These are phyloP conservation scores for Uromys caudimaculatus DNA, from an alignment of 2,797 vertebrate genomes.

Conservation along the genomic window DNA sequence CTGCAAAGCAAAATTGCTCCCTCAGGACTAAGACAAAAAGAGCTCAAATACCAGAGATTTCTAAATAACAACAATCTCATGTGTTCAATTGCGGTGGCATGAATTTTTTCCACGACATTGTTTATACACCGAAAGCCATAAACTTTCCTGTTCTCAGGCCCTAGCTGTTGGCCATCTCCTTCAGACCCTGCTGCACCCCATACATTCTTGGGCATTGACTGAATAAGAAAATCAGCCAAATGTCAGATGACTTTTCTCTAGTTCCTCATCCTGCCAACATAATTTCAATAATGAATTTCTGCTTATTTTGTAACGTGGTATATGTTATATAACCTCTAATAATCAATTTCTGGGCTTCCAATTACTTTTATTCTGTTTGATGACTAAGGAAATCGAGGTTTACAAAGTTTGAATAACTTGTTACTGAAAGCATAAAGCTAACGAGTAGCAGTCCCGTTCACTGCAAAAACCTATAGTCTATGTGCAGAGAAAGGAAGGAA, in stretches of 20 bases:
- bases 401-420: not conserved
- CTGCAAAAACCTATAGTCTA: not conserved
- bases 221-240: not conserved
- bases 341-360: not conserved
- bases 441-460: not conserved
- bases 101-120: slow-evolving; percentile 61
- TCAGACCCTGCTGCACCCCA: not conserved
- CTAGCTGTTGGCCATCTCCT: not conserved
- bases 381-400: not conserved
- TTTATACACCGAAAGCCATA: not conserved
- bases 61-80: slow-evolving; percentile 71
- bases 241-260: not conserved
- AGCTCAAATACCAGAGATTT: slow-evolving; percentile 57
- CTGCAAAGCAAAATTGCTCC: slow-evolving; percentile 20
- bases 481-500: not conserved
- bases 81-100: not conserved
- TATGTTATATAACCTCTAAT: not conserved
- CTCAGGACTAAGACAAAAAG: slow-evolving; percentile 51
- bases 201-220: not conserved
- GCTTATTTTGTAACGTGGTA: not conserved
- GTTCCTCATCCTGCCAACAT: not conserved
- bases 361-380: slow-evolving; percentile 10
- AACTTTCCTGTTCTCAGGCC: not conserved
- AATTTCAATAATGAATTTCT: not conserved
- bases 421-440: not conserved